Conservation (phyloP, 2,888 invertebrate genomes). For the Tetragonisca angustula region DNA sequence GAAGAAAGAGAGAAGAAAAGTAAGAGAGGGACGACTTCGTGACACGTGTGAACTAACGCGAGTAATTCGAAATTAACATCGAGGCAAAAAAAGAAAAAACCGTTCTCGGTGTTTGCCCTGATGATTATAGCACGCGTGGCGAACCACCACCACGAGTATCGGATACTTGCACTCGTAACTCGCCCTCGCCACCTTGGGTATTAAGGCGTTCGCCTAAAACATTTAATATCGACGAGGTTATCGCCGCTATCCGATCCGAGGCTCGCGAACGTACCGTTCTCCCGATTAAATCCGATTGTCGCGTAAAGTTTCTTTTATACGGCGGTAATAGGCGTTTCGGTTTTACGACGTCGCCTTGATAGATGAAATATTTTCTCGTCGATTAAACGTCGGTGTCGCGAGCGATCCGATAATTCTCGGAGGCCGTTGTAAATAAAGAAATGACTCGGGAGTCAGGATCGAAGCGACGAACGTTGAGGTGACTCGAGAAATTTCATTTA, state of each 20-base stretch:
- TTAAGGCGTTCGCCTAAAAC: constrained; percentile 14
- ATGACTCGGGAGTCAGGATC: too few relatives aligned
- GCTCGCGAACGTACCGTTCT: neutral
- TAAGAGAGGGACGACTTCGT: neutral
- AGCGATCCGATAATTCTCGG: constrained; percentile 36
- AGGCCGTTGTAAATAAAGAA: neutral
- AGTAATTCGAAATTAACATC: constrained; percentile 67
- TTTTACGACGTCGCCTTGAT: constrained; percentile 5
- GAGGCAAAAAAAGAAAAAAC: constrained; percentile 24
- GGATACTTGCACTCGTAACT: neutral
- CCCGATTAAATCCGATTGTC: neutral
- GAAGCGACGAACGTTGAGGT: too few relatives aligned
- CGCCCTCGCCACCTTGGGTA: neutral
- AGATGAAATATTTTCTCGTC: neutral
- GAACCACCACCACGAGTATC: neutral
- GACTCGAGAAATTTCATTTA: too few relatives aligned
- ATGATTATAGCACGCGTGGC: constrained; percentile 29
- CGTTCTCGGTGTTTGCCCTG: constrained; percentile 8
- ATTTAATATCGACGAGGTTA: constrained; percentile 4
- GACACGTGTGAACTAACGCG: constrained; percentile 9
- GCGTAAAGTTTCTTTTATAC: constrained; percentile 16
- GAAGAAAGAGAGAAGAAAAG: neutral
- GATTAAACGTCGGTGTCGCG: neutral
- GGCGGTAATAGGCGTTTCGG: constrained; percentile 4
- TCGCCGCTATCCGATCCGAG: constrained; percentile 15